Percentiles rank a stretch among this genome's conserved stretches.
These are phyloP conservation scores for Diploscapter pachys DNA, from an alignment of 1,140 invertebrate genomes.

Conservation along the genomic window DNA sequence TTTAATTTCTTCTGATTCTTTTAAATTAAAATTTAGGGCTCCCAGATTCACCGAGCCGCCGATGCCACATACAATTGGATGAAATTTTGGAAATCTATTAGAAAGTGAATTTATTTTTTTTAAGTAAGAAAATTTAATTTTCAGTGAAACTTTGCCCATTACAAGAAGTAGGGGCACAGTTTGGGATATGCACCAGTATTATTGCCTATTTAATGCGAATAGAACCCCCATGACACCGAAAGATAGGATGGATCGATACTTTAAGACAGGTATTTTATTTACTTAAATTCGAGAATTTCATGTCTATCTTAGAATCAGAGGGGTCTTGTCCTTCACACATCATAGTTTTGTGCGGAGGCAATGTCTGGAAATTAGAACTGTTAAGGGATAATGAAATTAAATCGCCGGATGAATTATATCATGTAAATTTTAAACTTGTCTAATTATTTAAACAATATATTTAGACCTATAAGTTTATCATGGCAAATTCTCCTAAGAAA, in stretches of 20 bases:
- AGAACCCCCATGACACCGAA: constrained; percentile 28
- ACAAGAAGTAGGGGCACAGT: constrained; percentile 28
- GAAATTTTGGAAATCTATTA: constrained; percentile 26
- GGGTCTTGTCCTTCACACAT: constrained; percentile 35
- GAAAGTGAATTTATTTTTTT: constrained; percentile 16
- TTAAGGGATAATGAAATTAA: constrained; percentile 21
- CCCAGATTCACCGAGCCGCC: constrained; percentile 31
- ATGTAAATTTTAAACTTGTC: constrained; percentile 2
- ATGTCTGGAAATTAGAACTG: constrained; percentile 33
- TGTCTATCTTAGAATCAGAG: constrained; percentile 33
- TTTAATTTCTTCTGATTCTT: too few relatives aligned
- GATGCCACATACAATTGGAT: constrained; percentile 28
- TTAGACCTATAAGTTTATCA: too few relatives aligned
- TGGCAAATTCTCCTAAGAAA: too few relatives aligned
- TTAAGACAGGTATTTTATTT: constrained; percentile 30
- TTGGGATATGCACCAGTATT: constrained; percentile 41
- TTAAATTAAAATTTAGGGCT: constrained; percentile 5
- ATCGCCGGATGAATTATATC: constrained; percentile 28
- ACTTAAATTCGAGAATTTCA: constrained; percentile 6
- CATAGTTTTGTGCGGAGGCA: constrained; percentile 32
- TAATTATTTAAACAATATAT: too few relatives aligned
- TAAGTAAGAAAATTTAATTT: constrained; percentile 5
- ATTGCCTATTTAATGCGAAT: constrained; percentile 40
- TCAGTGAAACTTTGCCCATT: constrained; percentile 34
- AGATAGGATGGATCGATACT: constrained; percentile 34